Conservation (phyloP, 1,140 invertebrate genomes). For the Bombus sibiricus region DNA sequence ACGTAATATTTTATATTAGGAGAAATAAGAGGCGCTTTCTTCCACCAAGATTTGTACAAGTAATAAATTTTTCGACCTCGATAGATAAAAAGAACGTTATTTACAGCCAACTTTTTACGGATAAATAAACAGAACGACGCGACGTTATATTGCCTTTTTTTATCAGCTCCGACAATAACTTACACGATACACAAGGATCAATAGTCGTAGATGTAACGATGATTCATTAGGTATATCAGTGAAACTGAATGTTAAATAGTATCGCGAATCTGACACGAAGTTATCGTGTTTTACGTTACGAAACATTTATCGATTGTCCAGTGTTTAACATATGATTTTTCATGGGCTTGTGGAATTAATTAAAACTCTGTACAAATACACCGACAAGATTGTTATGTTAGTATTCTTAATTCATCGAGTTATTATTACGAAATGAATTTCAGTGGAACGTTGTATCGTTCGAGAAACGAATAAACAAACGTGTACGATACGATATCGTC, state of each 20-base stretch:
- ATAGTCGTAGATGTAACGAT: neutral
- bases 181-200: neutral
- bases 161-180: neutral
- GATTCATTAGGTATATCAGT: neutral
- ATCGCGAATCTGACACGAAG: neutral
- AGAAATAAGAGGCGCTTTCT: neutral
- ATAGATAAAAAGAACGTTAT: neutral
- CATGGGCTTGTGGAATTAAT: neutral
- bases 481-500: neutral
- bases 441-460: no score
- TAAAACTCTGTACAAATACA: neutral
- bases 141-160: neutral
- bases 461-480: neutral
- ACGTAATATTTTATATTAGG: neutral
- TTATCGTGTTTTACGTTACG: neutral
- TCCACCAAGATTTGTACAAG: neutral
- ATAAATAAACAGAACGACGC: neutral
- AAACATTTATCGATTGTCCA: neutral
- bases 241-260: neutral
- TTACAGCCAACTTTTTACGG: neutral
- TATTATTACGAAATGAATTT: neutral
- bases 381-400: neutral
- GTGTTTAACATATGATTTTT: neutral
- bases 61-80: conserved; percentile 13
- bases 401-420: neutral